phyloP scores from a whole-genome alignment of 2,797 vertebrate species.

The Chelmon rostratus region DNA sequence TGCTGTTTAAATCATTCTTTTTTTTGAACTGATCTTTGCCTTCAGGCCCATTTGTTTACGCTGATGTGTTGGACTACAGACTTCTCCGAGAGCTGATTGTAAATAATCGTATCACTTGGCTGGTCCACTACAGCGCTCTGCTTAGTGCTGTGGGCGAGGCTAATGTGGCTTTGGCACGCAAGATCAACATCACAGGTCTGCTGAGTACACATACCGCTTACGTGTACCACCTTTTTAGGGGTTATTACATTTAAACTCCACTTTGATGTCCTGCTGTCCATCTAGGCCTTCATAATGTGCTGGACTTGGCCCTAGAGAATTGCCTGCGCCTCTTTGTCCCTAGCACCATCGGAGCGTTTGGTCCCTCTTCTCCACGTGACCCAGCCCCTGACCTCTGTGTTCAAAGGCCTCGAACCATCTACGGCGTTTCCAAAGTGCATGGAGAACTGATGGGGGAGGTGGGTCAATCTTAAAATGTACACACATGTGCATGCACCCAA shows the following conservation, averaged over 20 bases:
- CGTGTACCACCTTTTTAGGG: conserved; percentile 1
- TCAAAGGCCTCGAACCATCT: conserved; percentile 88
- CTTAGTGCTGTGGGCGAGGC: conserved; percentile 87
- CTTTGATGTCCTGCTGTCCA: conserved; percentile 27
- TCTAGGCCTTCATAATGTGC: conserved; percentile 87
- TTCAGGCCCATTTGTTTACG: conserved; percentile 87
- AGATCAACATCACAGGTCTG: conserved; percentile 88
- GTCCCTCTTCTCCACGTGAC: conserved; percentile 87
- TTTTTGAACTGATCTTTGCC: background rate
- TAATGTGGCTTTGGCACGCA: conserved; percentile 85
- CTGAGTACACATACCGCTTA: background rate
- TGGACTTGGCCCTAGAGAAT: conserved; percentile 88
- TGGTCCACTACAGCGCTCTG: conserved; percentile 88
- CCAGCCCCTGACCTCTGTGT: conserved; percentile 88
- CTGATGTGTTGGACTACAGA: conserved; percentile 87
- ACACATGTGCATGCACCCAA: background rate
- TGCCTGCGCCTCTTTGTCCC: conserved; percentile 88
- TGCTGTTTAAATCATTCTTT: background rate
- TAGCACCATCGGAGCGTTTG: conserved; percentile 89
- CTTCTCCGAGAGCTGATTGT: conserved; percentile 85
- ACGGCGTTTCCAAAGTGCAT: conserved; percentile 89
- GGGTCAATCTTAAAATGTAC: conserved; percentile 15
- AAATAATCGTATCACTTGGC: conserved; percentile 86
- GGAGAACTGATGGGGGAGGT: conserved; percentile 90
- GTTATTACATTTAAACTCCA: conserved; percentile 4